Conservation (phyloP, 2,797 vertebrate genomes). For the Cephalopachus bancanus region DNA sequence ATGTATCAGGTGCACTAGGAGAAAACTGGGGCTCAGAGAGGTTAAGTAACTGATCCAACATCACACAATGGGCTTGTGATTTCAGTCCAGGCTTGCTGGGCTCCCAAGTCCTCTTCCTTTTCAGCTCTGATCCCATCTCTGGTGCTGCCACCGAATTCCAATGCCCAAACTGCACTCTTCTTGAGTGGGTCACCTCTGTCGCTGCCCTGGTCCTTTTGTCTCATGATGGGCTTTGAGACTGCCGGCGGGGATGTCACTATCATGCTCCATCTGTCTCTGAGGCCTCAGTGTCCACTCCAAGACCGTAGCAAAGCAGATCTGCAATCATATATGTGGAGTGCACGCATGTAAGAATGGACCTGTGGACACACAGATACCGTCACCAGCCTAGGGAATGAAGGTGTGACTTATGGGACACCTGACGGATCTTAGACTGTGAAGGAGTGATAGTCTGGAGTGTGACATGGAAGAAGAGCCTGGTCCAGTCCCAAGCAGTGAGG, state of each 20-base stretch:
- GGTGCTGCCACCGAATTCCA: accelerated
- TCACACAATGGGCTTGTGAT: background rate
- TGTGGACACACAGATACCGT: accelerated
- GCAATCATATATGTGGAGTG: no score
- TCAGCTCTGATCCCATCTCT: no score
- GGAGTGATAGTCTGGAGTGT: accelerated
- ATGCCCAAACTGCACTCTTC: accelerated
- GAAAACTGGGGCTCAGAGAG: background rate
- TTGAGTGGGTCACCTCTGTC: background rate
- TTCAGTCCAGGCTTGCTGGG: background rate
- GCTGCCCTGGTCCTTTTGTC: background rate
- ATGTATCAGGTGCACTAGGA: background rate
- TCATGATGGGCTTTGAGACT: background rate
- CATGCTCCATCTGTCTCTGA: no score
- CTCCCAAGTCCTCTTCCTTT: background rate
- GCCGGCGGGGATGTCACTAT: accelerated
- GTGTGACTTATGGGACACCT: no score
- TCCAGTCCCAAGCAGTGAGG: accelerated
- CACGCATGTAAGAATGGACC: background rate
- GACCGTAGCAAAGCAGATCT: no score
- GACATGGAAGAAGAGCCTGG: background rate
- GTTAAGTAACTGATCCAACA: background rate
- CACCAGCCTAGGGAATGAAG: background rate
- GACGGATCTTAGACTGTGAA: background rate
- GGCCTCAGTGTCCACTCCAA: no score